Percentiles rank a stretch among this genome's conserved stretches.
phyloP scores from a whole-genome alignment of 2,888 invertebrate genomes.

The Piscicola geometra region DNA sequence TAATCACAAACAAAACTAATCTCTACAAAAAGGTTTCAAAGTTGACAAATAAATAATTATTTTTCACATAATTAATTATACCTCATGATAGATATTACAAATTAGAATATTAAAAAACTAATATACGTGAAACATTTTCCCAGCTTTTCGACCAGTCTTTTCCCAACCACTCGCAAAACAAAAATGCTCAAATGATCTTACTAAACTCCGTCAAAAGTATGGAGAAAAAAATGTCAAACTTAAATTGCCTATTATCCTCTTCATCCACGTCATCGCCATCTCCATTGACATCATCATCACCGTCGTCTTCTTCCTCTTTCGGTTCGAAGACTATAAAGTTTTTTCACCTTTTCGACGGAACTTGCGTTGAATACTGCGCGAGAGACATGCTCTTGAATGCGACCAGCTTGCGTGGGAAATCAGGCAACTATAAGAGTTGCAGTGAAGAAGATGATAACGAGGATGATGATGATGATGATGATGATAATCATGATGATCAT shows the following conservation, averaged over 20 bases:
- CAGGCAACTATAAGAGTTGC: not conserved
- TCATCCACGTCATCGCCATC: not conserved
- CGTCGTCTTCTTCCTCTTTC: too few species aligned
- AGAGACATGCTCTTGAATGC: not conserved
- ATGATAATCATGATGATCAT: too few species aligned
- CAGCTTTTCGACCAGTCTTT: too few species aligned
- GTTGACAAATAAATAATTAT: too few species aligned
- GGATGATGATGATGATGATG: not conserved
- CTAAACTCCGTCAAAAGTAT: not conserved
- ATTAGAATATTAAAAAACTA: too few species aligned
- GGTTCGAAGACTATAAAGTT: too few species aligned
- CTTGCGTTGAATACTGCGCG: not conserved
- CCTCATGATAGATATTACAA: too few species aligned
- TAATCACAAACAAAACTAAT: not conserved
- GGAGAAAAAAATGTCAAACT: not conserved
- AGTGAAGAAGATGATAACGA: not conserved
- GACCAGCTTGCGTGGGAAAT: not conserved
- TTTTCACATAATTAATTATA: too few species aligned
- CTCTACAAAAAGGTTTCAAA: too few species aligned
- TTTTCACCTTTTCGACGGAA: not conserved
- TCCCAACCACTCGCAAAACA: not conserved
- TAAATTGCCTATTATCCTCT: not conserved
- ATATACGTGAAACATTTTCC: too few species aligned
- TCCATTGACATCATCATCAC: too few species aligned
- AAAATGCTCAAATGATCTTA: not conserved